phyloP scores from a whole-genome alignment of 2,113 vertebrate species.

The Xiphias gladius region DNA sequence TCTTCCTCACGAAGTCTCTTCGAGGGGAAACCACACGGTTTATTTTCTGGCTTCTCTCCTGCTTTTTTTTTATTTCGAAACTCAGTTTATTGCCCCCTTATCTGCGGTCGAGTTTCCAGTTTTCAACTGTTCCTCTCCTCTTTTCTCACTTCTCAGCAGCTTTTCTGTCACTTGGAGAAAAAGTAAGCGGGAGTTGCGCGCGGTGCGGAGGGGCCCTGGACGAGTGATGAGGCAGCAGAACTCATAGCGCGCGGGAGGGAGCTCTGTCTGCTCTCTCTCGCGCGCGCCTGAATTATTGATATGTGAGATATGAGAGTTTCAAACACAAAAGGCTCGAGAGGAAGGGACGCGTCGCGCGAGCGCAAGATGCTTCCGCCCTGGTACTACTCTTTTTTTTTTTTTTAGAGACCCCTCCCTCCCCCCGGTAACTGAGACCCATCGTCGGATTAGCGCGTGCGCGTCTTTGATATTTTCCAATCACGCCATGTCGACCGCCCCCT shows the following conservation, averaged over 20 bases:
- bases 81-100: background rate
- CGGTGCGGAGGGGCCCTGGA: constrained; percentile 81
- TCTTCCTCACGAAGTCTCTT: constrained; percentile 24
- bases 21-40: background rate
- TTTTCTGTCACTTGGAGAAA: constrained; percentile 77
- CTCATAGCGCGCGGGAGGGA: constrained; percentile 85
- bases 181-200: constrained; percentile 68
- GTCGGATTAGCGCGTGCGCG: constrained; percentile 74
- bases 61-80: background rate
- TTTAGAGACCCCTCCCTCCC: constrained; percentile 62
- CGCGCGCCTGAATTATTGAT: constrained; percentile 90
- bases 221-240: constrained; percentile 81
- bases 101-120: constrained; percentile 31
- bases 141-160: constrained; percentile 56
- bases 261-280: constrained; percentile 82
- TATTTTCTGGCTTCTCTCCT: constrained; percentile 8
- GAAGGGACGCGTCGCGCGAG: constrained; percentile 71
- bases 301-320: constrained; percentile 86
- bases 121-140: constrained; percentile 41
- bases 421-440: constrained; percentile 73
- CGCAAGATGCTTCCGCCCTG: constrained; percentile 74
- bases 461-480: constrained; percentile 81
- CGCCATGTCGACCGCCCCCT: constrained; percentile 63
- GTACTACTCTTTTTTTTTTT: constrained; percentile 15
- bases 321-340: constrained; percentile 87